These are phyloP conservation scores for Oncorhynchus gorbuscha DNA, from an alignment of 2,113 vertebrate species.

Conservation along the genomic window DNA sequence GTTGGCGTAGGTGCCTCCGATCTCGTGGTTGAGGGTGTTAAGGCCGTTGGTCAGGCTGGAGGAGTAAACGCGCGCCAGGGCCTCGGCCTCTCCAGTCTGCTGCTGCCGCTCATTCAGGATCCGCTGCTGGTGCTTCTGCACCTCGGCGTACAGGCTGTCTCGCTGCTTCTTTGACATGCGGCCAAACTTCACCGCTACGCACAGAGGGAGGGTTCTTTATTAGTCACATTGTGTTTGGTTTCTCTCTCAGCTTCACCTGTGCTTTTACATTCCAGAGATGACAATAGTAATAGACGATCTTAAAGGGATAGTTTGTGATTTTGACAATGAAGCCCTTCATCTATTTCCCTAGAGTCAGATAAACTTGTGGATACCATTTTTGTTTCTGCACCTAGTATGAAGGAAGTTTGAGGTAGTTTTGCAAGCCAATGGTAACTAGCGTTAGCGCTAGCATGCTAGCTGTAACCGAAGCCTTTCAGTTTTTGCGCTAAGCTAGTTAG, in stretches of 20 bases:
- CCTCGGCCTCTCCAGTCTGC: slow-evolving; percentile 91
- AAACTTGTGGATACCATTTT: too few relatives aligned
- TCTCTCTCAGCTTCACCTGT: too few relatives aligned
- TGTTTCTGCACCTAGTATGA: too few relatives aligned
- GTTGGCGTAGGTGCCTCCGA: slow-evolving; percentile 86
- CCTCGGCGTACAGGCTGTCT: slow-evolving; percentile 95
- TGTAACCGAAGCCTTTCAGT: too few relatives aligned
- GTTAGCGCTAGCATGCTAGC: too few relatives aligned
- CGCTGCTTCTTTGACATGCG: slow-evolving; percentile 99
- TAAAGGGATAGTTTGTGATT: too few relatives aligned
- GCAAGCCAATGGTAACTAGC: too few relatives aligned
- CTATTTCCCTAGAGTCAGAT: too few relatives aligned
- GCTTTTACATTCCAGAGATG: too few relatives aligned
- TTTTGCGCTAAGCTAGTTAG: too few relatives aligned
- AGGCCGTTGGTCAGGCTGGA: slow-evolving; percentile 88
- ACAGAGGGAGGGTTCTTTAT: background rate
- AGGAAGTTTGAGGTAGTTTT: too few relatives aligned
- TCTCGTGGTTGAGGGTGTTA: slow-evolving; percentile 85
- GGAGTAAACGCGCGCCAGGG: slow-evolving; percentile 90
- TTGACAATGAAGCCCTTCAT: background rate
- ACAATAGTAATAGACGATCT: too few relatives aligned
- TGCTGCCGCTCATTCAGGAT: slow-evolving; percentile 93
- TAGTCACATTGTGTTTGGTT: background rate
- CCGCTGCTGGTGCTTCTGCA: slow-evolving; percentile 97
- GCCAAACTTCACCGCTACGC: slow-evolving; percentile 94